Base-by-base conservation (phyloP, 2,888 invertebrate species). In the Ernsta delagoae region DNA sequence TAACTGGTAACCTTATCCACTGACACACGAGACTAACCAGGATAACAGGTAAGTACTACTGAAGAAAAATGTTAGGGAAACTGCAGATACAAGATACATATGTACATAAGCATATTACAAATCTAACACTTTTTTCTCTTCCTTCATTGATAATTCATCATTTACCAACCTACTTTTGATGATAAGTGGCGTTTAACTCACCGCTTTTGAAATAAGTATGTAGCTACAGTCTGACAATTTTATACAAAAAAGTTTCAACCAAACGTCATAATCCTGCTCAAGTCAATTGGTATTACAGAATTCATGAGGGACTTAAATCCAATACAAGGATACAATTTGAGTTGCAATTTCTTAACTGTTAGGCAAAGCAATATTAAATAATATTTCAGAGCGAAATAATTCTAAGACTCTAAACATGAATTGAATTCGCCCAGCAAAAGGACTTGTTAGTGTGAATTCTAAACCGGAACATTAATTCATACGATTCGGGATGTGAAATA, bases 1-100 rank as follows among this genome's bases (percentile, higher is more conserved):
- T 65, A 63, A 57, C 59, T 57, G 36, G 59, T 56, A 67, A 60
- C 61, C 39, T 60, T 70, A 61, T 71, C 70, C 70, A 70, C 63
- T 70, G 68, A 65, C 45, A 3, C 59, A 67, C 67, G 66, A 60
- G 36, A 48, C 61, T 36, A 11, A 12, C 31, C 5, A 12, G 12
- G 11, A 48, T 61, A 34, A 36, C 6, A 50, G n/a, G 39, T 5
- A 39, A 39, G 39, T 39, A 34, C 34, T 48, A 50, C 50, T 54
- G 31, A 54, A 54, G 9, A 54, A 5, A 16, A 31, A 5, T 12
- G 16, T 16, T 16, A 16, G 16, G 1, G 16, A 16, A 16, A 16
- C 16, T 16, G 16, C 16, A 16, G n/a, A n/a, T 16, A 16, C 16
- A 16, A 16, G 16, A 16, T 16, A 16, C 16, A 16, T 16, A n/a